Base-by-base conservation (phyloP, 2,113 vertebrate species). In the Bagarius yarrelli region DNA sequence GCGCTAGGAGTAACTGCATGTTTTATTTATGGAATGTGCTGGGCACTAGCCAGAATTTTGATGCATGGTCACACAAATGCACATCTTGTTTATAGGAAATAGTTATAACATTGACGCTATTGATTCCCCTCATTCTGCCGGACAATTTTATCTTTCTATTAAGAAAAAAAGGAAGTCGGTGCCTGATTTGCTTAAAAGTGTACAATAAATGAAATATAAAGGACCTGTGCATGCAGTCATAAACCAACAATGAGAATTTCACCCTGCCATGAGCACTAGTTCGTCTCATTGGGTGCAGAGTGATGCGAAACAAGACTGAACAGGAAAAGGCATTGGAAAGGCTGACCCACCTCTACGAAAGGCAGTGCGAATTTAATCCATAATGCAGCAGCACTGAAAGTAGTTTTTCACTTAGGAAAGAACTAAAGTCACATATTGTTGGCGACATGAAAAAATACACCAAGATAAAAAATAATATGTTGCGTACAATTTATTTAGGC, bases 11-110 rank as follows among this genome's bases (percentile, higher is more conserved):
- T 53, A 88, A 90, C 88, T 25, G 63, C 53, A 84, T 30, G 85
- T 40, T 75, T 76, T 91, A 91, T 92, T 93, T 90, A 90, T 90
- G 90, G 87, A 86, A 61, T 60, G 15, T 36, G 81, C 83, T 71
- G 76, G 80, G 82, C 85, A 81, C 80, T 76, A 83, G 80, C 85
- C 67, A 76, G 81, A 89, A 86, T 92, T 85, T 88, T 90, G 84
- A 90, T 82, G 81, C 83, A 69, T 87, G 80, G 87, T 87, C 79
- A 23, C 84, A 81, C 64, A 82, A 88, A 88, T 76, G 80, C 30
- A 78, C 69, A 52, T 69, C 72, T 23, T 27, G 11, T n/a, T 13
- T 23, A 44, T 21, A 25, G 30, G 30, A 60, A 12, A 60, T 47
- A 9, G 34, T 34, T 14, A 11, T 25, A 53, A 19, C 16, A 34